phyloP scores from a whole-genome alignment of 2,113 vertebrate species.

The Martes martes region DNA sequence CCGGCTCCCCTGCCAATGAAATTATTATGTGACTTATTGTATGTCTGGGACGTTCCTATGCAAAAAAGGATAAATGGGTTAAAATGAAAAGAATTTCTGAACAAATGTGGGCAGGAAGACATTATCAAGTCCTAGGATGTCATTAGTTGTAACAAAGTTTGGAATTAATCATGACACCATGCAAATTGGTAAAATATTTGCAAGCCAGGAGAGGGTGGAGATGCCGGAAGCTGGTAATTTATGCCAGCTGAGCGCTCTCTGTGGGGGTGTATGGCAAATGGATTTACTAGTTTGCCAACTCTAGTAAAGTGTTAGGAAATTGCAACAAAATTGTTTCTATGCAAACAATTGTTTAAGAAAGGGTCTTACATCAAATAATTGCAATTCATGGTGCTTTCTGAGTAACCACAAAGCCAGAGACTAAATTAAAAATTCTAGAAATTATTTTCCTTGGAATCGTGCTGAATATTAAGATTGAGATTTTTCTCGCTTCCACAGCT shows the following conservation, averaged over 20 bases:
- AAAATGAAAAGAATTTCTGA: constrained; percentile 26
- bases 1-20: background rate
- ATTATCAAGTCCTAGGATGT: constrained; percentile 12
- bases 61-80: background rate
- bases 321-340: constrained; percentile 40
- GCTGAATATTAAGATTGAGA: background rate
- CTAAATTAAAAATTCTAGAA: constrained; percentile 13
- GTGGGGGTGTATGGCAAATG: constrained; percentile 25
- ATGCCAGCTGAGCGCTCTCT: constrained; percentile 20
- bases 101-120: background rate
- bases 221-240: constrained; percentile 27
- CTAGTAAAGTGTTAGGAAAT: constrained; percentile 47
- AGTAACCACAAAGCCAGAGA: constrained; percentile 1
- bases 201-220: constrained; percentile 34
- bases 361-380: background rate
- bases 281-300: constrained; percentile 57
- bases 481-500: background rate
- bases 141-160: constrained; percentile 17
- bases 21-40: background rate
- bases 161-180: constrained; percentile 28
- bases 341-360: constrained; percentile 56
- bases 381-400: background rate
- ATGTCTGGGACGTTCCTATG: background rate
- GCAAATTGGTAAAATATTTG: constrained; percentile 40
- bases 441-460: constrained; percentile 18